Evolutionary conservation across 2,797 vertebrate genomes (phyloP), one percentile per base, ranked within the genome.

Genomic region (Carcharodon carcharias): DNA sequence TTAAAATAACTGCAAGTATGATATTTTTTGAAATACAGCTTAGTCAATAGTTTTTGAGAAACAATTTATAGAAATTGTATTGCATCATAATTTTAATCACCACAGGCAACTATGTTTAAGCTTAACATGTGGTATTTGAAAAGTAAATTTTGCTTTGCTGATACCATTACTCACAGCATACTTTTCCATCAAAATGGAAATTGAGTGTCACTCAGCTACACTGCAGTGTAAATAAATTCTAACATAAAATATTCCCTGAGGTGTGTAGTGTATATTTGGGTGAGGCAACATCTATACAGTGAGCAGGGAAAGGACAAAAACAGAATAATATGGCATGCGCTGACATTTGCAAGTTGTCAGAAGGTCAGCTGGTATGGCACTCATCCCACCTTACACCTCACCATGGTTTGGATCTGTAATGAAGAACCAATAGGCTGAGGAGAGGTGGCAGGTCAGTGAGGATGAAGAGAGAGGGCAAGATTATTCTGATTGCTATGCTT

Each of bases 181-280:
- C 35, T 63, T 92, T 92, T 92, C 89, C 89, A 92, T 92, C 89
- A 92, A 92, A 92, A 65, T 92, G 89, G 63, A 92, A 92, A 92
- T 92, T 63, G 58, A 23, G 58, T 92, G 89, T 40, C 58, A 63
- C 35, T 92, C 58, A 63, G 89, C 35, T 63, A 21, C 9, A 92
- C 89, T 65, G 89, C 58, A 92, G 63, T 92, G 58, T 63, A 92
- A 92, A 92, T 92, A 92, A 63, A 63, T 92, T 61, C 58, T 7
- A 63, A 63, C 58, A 65, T 58, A 92, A 67, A 92, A 92, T 92
- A 92, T 21, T 92, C 89, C 61, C 89, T 65, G 89, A 63, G 89
- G 89, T 92, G 58, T n/a, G 35, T 63, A 63, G 58, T 63, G 35
- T 35, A 8, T n/a, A 7, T 92, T 92, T 40, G 58, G 61, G 58